Evolutionary conservation across 1,140 invertebrate genomes (phyloP), one percentile per base, ranked within the genome.

Genomic region (Heterodera schachtii): DNA sequence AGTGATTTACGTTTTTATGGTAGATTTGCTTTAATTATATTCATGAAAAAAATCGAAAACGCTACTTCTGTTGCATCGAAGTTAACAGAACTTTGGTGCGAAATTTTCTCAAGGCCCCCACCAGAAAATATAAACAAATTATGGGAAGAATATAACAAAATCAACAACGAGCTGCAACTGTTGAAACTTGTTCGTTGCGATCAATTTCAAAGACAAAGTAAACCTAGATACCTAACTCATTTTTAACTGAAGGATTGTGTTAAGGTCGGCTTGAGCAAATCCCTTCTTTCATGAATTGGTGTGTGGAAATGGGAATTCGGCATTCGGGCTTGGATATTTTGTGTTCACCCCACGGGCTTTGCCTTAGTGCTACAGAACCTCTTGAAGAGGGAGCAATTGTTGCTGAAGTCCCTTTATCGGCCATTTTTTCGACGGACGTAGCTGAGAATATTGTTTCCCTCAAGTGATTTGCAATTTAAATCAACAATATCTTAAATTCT

Each of bases 91-190:
- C 60, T 85, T 19, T 85, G 86, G 83, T 46, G 74, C 41, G 66
- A 76, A 44, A 60, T 77, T 49, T 46, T 85, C n/a, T 60, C 64
- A 46, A 49, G 44, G 11, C 73, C 57, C 3, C 85, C 84, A 1
- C 64, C 85, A n/a, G 13, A 52, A 8, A 86, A 85, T 47, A 47
- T 41, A 6, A 78, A 60, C 16, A 66, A 85, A 73, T 75, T 85
- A 11, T 85, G 74, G 74, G 74, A 87, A 44, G 85, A 85, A 41
- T 85, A 85, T 80, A 9, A 78, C 6, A 60, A 60, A 21, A 85
- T 85, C 49, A 43, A 80, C 16, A 60, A 74, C 44, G 85, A 75
- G 11, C 67, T 85, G 52, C 77, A 46, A 3, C 46, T 82, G n/a
- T 16, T 46, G 31, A 71, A 71, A 64, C 57, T 64, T 19, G 57